Base-by-base conservation (phyloP, 2,888 invertebrate genomes). In the Tanytarsus gracilentus region DNA sequence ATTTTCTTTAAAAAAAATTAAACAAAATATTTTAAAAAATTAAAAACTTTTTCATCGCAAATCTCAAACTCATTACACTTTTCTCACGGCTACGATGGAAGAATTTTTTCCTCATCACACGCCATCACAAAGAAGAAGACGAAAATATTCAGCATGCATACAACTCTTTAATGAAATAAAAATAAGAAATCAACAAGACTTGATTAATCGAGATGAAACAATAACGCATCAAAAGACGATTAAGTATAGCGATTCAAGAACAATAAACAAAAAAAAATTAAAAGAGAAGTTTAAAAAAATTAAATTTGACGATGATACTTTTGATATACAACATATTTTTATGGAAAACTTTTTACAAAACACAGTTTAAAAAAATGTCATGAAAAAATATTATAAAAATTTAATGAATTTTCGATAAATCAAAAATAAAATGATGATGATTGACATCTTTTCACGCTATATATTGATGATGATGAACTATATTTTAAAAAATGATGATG, bases 291-390 rank as follows among this genome's bases (percentile, higher is more conserved):
- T 58, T 58, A 58, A 44, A 48, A 21, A 58, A 58, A 56, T 25
- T 51, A 48, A 58, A 48, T 48, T 21, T 33, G 30, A n/a, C n/a
- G n/a, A 51, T 51, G 58, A 58, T 58, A 58, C 58, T 58, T 58
- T 58, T 58, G 58, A 58, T 58, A 58, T 58, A 58, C 58, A 58
- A 44, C 39, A 58, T 58, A 58, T 58, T 58, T 58, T 58, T 58
- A 58, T 58, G 58, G 30, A 58, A 55, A 40, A 40, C 58, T 58
- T 58, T 58, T 58, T 58, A 58, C 58, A 58, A 39, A 25, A 48
- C 16, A 25, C 25, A 48, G 40, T 9, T 40, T 6, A 26, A 26
- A 6, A 48, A 58, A 48, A 8, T 7, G 23, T 44, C 23, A 44
- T 23, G 44, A 48, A 27, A 27, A 55, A 55, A 53, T 39, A n/a